phyloP scores from a whole-genome alignment of 2,797 vertebrate genomes.

The Coluber constrictor region DNA sequence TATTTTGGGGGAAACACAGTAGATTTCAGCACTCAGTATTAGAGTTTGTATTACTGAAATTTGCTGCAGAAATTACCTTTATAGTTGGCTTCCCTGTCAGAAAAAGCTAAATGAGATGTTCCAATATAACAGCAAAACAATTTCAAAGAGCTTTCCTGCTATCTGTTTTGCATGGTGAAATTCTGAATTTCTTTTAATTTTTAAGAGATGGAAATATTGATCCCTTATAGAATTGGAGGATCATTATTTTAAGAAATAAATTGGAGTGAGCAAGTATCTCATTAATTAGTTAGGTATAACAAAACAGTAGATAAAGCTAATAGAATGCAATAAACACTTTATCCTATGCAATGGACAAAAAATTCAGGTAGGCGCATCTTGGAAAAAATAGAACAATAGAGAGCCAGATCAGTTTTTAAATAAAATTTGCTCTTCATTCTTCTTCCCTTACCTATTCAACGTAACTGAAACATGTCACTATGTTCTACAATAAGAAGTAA shows the following conservation, averaged over 20 bases:
- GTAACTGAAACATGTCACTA: neutral
- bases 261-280: conserved; percentile 45
- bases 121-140: conserved; percentile 51
- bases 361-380: conserved; percentile 49
- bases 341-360: conserved; percentile 62
- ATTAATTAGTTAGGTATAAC: conserved; percentile 50
- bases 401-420: conserved; percentile 58
- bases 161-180: conserved; percentile 43
- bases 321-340: conserved; percentile 58
- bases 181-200: conserved; percentile 50
- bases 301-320: conserved; percentile 54
- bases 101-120: conserved; percentile 53
- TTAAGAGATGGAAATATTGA: conserved; percentile 50
- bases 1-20: too few species aligned
- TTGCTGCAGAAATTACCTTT: conserved; percentile 44
- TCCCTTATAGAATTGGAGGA: conserved; percentile 35
- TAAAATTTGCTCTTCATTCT: conserved; percentile 33
- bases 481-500: neutral
- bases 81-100: conserved; percentile 51
- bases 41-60: conserved; percentile 41
- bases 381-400: conserved; percentile 50
- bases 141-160: conserved; percentile 36
- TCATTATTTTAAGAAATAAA: conserved; percentile 54
- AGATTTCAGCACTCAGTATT: conserved; percentile 27
- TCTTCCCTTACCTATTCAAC: neutral